Conservation (phyloP, 2,797 vertebrate genomes). For the Semaprochilodus insignis region DNA sequence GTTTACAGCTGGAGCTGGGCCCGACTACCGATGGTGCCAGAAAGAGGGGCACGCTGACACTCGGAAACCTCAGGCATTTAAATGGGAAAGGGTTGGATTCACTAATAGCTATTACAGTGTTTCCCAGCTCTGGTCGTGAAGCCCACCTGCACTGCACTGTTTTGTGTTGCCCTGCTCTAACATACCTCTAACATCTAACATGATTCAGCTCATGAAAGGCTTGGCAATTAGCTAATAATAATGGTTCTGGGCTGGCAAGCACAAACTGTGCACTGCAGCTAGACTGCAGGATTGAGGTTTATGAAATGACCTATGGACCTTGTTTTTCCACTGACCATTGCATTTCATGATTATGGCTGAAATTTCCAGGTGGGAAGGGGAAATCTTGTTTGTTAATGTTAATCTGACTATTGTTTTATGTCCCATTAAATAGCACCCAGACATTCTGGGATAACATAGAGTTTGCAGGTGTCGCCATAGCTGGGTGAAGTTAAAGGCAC, state of each 20-base stretch:
- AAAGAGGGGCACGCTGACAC: conserved; percentile 15
- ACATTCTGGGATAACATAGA: not conserved
- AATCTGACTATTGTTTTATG: not conserved
- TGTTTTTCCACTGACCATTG: too few relatives aligned
- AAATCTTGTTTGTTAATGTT: not conserved
- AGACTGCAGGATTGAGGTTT: not conserved
- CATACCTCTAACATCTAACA: too few relatives aligned
- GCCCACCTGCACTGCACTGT: not conserved
- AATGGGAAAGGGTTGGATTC: conserved; percentile 13
- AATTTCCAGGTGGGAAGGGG: too few relatives aligned
- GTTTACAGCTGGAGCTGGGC: conserved; percentile 35
- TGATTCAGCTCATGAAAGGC: not conserved
- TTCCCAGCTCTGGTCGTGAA: not conserved
- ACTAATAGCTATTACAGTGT: not conserved
- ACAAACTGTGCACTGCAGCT: not conserved
- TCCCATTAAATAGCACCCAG: not conserved
- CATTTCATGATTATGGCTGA: too few relatives aligned
- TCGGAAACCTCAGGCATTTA: conserved; percentile 25
- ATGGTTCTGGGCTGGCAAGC: not conserved
- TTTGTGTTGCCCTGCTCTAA: not conserved
- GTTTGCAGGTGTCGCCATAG: not conserved
- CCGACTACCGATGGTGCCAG: conserved; percentile 24
- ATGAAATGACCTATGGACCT: not conserved
- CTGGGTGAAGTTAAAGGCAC: not conserved
- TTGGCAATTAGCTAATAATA: not conserved